These are phyloP conservation scores for Linurgus olivaceus DNA, from an alignment of 2,797 vertebrate genomes.

Conservation along the genomic window DNA sequence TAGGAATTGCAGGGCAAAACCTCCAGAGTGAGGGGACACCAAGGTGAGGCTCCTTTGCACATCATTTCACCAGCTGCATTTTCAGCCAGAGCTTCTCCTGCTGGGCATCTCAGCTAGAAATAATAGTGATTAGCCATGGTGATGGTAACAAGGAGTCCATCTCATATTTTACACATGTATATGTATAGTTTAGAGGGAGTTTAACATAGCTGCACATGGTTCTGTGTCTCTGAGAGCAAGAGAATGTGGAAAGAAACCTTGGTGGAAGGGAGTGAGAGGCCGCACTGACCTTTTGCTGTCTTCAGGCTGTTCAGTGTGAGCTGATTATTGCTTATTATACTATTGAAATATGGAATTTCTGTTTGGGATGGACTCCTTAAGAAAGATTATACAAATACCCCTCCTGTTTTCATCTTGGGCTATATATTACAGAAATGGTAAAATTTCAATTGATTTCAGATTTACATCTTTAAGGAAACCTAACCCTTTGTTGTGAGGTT, in stretches of 20 bases:
- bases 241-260: neutral
- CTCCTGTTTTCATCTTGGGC: neutral
- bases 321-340: neutral
- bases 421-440: neutral
- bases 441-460: neutral
- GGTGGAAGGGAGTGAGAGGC: neutral
- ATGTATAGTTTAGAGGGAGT: neutral
- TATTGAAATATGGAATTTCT: neutral
- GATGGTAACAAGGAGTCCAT: neutral
- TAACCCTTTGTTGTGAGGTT: neutral
- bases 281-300: neutral
- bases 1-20: neutral
- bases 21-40: fast-evolving
- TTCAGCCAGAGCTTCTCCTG: neutral
- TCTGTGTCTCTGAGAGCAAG: neutral
- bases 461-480: constrained; percentile 23
- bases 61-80: neutral
- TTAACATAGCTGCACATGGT: neutral
- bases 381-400: neutral
- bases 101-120: neutral
- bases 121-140: fast-evolving
- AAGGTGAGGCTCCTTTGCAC: neutral
- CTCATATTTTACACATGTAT: neutral
- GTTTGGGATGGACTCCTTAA: neutral
- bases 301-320: neutral